Conservation (phyloP, 2,113 vertebrate species). For the Reinhardtius hippoglossoides region DNA sequence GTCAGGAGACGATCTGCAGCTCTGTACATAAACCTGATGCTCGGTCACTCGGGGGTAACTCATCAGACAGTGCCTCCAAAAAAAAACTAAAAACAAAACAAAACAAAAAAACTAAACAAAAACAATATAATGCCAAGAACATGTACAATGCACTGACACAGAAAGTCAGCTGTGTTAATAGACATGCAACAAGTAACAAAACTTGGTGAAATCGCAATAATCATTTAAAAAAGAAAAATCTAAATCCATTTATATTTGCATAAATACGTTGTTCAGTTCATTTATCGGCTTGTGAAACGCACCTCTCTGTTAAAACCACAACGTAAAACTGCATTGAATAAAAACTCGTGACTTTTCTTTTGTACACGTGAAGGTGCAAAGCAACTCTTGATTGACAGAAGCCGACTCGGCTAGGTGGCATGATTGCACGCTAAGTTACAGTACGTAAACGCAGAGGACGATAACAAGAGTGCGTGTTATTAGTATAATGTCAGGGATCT, state of each 20-base stretch:
- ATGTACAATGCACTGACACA: slow-evolving; percentile 99
- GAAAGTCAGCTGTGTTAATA: slow-evolving; percentile 99
- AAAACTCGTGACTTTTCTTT: slow-evolving; percentile 76
- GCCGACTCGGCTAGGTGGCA: slow-evolving; percentile 80
- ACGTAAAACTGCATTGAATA: slow-evolving; percentile 83
- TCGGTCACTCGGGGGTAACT: slow-evolving; percentile 81
- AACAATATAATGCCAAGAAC: slow-evolving; percentile 80
- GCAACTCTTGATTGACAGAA: slow-evolving; percentile 86
- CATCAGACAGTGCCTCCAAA: slow-evolving; percentile 80
- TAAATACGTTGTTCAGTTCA: slow-evolving; percentile 99
- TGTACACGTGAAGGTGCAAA: slow-evolving; percentile 95
- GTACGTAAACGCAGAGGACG: slow-evolving; percentile 66
- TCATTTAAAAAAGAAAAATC: slow-evolving; percentile 90
- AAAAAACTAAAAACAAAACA: background rate
- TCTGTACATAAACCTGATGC: slow-evolving; percentile 90
- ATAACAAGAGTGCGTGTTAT: slow-evolving; percentile 67
- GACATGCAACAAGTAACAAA: slow-evolving; percentile 99
- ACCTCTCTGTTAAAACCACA: slow-evolving; percentile 85
- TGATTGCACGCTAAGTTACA: slow-evolving; percentile 85
- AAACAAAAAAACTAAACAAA: too few species aligned
- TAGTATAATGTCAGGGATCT: slow-evolving; percentile 51
- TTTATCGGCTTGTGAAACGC: slow-evolving; percentile 76
- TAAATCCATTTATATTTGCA: slow-evolving; percentile 95
- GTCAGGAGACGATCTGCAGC: slow-evolving; percentile 85
- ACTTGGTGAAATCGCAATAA: slow-evolving; percentile 94